Evolutionary conservation across 2,888 invertebrate species (phyloP).

Genomic region (Platycheirus albimanus): DNA sequence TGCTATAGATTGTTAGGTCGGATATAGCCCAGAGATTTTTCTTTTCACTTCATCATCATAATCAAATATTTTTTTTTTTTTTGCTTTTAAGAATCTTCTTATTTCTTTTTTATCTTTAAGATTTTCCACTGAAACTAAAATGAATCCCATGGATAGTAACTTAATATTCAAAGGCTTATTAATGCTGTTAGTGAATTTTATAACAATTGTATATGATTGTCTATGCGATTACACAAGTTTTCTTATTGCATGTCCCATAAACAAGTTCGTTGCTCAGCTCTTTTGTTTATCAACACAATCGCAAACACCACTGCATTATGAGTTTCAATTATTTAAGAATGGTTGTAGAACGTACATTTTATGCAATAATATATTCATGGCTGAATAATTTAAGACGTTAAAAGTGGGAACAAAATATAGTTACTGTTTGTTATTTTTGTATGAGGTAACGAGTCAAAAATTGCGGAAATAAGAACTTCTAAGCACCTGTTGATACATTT

Average conservation of each 20-base stretch:
- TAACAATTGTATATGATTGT: background rate
- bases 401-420: too few species aligned
- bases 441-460: too few species aligned
- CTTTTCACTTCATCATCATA: too few species aligned
- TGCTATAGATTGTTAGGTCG: too few species aligned
- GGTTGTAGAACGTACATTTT: slow-evolving; percentile 6
- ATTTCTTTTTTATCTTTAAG: background rate
- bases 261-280: slow-evolving; percentile 24
- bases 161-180: background rate
- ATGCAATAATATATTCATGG: slow-evolving; percentile 32
- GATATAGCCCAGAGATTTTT: too few species aligned
- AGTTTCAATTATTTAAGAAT: slow-evolving; percentile 5
- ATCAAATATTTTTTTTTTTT: too few species aligned
- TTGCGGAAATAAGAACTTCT: too few species aligned
- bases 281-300: slow-evolving; percentile 20
- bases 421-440: too few species aligned
- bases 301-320: background rate
- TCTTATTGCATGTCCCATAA: slow-evolving; percentile 13
- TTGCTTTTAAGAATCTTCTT: background rate
- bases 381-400: background rate
- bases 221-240: background rate
- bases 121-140: background rate
- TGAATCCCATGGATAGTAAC: background rate
- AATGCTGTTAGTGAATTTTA: background rate
- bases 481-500: too few species aligned